A percentile compares a stretch with the other conserved stretches of the same genome.
Conservation (phyloP, 2,797 vertebrate genomes). For the Eleutherodactylus coqui region DNA sequence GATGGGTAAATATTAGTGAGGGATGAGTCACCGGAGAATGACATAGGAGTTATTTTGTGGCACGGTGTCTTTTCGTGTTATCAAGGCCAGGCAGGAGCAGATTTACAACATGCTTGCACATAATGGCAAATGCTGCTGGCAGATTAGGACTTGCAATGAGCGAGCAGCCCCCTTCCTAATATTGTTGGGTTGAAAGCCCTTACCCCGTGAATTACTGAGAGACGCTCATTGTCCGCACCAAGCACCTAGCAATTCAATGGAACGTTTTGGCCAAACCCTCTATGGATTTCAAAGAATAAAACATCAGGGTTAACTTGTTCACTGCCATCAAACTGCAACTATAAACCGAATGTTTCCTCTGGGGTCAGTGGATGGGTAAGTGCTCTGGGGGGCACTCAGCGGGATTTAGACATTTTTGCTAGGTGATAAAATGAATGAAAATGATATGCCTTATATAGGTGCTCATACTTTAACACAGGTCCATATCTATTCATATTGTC, state of each 20-base stretch:
- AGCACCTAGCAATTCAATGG: background rate
- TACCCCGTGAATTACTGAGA: slow-evolving; percentile 1
- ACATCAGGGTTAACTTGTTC: background rate
- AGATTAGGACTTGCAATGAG: background rate
- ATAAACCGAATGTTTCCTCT: background rate
- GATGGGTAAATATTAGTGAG: background rate
- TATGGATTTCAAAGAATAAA: background rate
- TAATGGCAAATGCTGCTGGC: slow-evolving; percentile 24
- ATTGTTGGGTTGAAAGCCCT: slow-evolving; percentile 1
- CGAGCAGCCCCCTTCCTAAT: background rate
- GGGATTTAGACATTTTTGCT: too few species aligned
- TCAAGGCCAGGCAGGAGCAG: slow-evolving; percentile 36
- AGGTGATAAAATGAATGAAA: too few species aligned
- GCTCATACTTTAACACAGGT: too few species aligned
- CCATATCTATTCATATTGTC: too few species aligned
- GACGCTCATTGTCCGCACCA: background rate
- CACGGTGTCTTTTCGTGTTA: slow-evolving; percentile 43
- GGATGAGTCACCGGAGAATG: slow-evolving; percentile 15
- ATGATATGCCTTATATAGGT: too few species aligned
- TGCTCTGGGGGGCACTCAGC: too few species aligned
- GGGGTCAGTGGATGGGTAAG: background rate
- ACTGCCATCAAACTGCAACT: background rate
- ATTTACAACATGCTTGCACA: slow-evolving; percentile 27
- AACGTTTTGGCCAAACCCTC: background rate
- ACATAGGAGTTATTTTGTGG: background rate